phyloP scores from a whole-genome alignment of 2,888 invertebrate genomes.

The Tinea trinotella region DNA sequence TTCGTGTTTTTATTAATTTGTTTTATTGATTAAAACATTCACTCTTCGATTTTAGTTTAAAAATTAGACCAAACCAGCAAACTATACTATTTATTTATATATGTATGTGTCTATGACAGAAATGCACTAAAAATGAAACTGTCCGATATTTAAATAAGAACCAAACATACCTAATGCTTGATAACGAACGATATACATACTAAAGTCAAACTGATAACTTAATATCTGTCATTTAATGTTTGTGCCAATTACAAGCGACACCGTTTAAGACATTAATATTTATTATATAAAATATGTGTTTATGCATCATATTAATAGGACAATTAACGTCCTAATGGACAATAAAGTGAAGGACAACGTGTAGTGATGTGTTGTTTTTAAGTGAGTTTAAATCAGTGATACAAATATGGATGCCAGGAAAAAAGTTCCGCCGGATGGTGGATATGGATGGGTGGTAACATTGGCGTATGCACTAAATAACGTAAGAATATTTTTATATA shows the following conservation, averaged over 20 bases:
- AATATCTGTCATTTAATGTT: not conserved
- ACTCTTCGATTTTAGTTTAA: too few species aligned
- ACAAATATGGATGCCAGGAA: constrained; percentile 36
- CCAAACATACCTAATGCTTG: constrained; percentile 26
- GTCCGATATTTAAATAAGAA: not conserved
- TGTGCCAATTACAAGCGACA: constrained; percentile 1
- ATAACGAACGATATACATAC: constrained; percentile 41
- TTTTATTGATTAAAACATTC: too few species aligned
- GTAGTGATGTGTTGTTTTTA: constrained; percentile 30
- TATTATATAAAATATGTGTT: not conserved
- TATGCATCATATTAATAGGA: not conserved
- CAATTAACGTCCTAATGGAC: not conserved
- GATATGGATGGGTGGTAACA: constrained; percentile 77
- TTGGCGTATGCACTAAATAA: constrained; percentile 73
- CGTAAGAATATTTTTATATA: constrained; percentile 75
- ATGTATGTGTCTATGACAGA: too few species aligned
- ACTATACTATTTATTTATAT: too few species aligned
- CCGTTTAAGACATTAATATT: constrained; percentile 10
- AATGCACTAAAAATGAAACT: constrained; percentile 1
- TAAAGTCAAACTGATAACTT: constrained; percentile 51
- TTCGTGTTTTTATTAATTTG: too few species aligned
- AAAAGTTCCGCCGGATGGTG: constrained; percentile 75
- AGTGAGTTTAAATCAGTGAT: constrained; percentile 24
- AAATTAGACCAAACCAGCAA: too few species aligned
- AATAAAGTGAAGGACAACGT: constrained; percentile 4